Base-by-base conservation (phyloP, 2,797 vertebrate species). In the Enteromius unitaeniatus region DNA sequence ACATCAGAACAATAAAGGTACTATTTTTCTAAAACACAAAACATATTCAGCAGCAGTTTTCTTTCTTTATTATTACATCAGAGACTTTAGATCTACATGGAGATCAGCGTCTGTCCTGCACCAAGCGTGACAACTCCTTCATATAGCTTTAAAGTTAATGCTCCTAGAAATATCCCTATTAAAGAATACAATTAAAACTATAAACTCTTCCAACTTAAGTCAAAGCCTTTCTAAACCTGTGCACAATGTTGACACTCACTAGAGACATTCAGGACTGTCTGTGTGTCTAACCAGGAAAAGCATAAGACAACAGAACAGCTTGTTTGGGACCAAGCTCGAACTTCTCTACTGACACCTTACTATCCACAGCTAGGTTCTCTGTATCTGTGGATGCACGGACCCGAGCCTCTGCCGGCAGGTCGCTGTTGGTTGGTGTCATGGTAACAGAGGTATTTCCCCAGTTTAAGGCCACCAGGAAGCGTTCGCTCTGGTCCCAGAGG, bases 401-500 rank as follows among this genome's bases (percentile, higher is more conserved):
- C 0, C 31, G 40, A 0, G 91, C 95, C 0, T 67, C 82, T 3
- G 90, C 75, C 0, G 96, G 96, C 31, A 96, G 69, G 68, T 87
- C 45, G 3, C 7, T 1, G 0, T 45, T n/a, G 1, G 17, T 37
- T 0, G 94, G 19, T 0, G 4, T 11, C 21, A 95, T 31, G 0
- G 40, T 83, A 58, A 79, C 60, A 0, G 69, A 0, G 0, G 3
- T 0, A 0, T 60, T 0, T 37, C 94, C 94, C 86, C 96, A 96
- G 91, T 98, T 98, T 78, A 97, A 89, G 2, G 92, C 93, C 0
- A 95, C 92, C 19, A 98, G 77, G 87, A 90, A 97, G 69, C 96
- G 93, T 3, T 95, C 92, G 1, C 96, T 98, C 92, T 98, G 97
- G 90, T 98, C 97, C 97, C 97, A 98, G n/a, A 92, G 0, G 0